These are phyloP conservation scores for Salticus scenicus DNA, from an alignment of 2,888 invertebrate species.

Conservation along the genomic window DNA sequence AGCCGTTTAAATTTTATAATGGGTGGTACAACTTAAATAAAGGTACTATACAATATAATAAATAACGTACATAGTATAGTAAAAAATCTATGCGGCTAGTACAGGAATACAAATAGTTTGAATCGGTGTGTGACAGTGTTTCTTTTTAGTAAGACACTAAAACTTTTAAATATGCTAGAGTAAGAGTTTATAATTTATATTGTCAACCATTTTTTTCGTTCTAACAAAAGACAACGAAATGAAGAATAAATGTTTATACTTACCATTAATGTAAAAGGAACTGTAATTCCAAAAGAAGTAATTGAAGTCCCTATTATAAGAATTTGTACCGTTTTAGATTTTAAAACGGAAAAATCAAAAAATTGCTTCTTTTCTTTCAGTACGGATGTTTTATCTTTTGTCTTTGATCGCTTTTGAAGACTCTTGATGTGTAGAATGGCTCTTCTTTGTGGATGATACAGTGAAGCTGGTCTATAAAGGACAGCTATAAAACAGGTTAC, in stretches of 20 bases:
- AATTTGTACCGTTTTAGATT: conserved; percentile 89
- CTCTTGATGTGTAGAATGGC: conserved; percentile 71
- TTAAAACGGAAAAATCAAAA: conserved; percentile 89
- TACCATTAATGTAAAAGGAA: conserved; percentile 87
- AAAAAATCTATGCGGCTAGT: too few species aligned
- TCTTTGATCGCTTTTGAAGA: conserved; percentile 53
- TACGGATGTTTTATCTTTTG: conserved; percentile 34
- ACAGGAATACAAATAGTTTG: too few species aligned
- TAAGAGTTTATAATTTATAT: too few species aligned
- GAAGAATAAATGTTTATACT: conserved; percentile 71
- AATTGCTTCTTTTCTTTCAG: conserved; percentile 81
- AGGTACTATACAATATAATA: too few species aligned
- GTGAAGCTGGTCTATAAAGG: conserved; percentile 61
- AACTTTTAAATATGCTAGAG: too few species aligned
- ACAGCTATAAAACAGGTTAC: conserved; percentile 44
- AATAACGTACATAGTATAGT: too few species aligned
- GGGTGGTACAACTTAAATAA: too few species aligned
- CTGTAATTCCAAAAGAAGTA: conserved; percentile 87
- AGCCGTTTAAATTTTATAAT: too few species aligned
- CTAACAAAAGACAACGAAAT: too few species aligned
- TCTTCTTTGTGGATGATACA: conserved; percentile 70
- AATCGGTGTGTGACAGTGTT: too few species aligned
- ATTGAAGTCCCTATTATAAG: conserved; percentile 87
- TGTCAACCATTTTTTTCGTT: too few species aligned
- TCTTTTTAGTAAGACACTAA: too few species aligned